Base-by-base conservation (phyloP, 2,888 invertebrate species). In the Eudemis profundana region DNA sequence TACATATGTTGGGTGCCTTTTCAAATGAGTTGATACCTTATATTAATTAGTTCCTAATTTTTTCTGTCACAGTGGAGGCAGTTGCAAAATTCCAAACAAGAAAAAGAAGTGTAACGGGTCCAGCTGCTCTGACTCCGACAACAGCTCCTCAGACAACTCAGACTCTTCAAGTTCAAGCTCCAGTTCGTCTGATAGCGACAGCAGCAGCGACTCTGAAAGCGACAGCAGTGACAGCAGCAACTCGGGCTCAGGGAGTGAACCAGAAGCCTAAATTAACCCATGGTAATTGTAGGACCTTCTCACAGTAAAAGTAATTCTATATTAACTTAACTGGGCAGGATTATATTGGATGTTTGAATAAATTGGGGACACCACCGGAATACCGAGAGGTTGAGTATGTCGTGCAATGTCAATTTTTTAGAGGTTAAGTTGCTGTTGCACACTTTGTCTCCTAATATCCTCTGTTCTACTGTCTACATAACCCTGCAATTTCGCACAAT, bases 41-140 rank as follows among this genome's bases (percentile, higher is more conserved):
- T 3, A 49, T 17, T 57, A 12, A 8, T 62, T 7, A 50, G 64
- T 46, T 57, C 47, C 8, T 4, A 15, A 27, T 21, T 57, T 4
- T 65, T 66, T 66, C 14, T 49, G 10, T 15, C 74, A 72, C 74
- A 90, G 90, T 76, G 83, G 83, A 68, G 86, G 86, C 4, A 81
- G 79, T 68, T 89, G 88, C 81, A 86, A 87, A 74, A 75, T 88
- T 63, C 85, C 89, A 1, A 83, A 77, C 66, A 90, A 90, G 79
- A 90, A 90, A 79, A 90, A 90, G 81, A 89, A 86, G 74, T 83
- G 84, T 38, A 70, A 71, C 1, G 73, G 74, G 12, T 79, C 82
- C 0, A 84, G 86, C 51, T 82, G 86, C 66, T 81, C 78, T 0
- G 84, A 87, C 66, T 87, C 87, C 0, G 82, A 78, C 33, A 81